These are phyloP conservation scores for Chrysolina oricalcia DNA, from an alignment of 2,888 invertebrate genomes.

Conservation along the genomic window DNA sequence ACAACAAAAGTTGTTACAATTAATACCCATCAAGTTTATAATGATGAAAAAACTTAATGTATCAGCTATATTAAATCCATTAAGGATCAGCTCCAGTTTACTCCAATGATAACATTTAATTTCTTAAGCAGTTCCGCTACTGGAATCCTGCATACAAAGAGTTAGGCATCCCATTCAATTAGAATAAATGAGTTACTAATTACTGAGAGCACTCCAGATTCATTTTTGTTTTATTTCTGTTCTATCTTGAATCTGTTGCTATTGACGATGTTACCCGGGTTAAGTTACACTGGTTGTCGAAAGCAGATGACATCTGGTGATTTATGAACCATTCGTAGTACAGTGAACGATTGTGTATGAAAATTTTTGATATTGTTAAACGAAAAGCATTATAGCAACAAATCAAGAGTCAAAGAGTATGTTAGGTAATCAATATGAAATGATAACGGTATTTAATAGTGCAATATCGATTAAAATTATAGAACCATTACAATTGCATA, in stretches of 20 bases:
- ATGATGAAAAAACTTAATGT: too few species aligned
- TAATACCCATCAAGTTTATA: too few species aligned
- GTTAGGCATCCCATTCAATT: background rate
- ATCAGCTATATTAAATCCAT: too few species aligned
- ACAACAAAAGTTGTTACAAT: too few species aligned
- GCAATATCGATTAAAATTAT: too few species aligned
- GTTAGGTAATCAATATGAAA: too few species aligned
- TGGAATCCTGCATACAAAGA: background rate
- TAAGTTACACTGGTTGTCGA: background rate
- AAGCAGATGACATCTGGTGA: background rate
- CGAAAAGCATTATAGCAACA: too few species aligned
- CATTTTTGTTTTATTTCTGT: background rate
- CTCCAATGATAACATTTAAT: background rate
- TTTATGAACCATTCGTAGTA: background rate
- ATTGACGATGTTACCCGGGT: background rate
- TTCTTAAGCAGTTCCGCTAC: background rate
- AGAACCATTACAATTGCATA: too few species aligned
- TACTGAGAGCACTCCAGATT: slow-evolving; percentile 14
- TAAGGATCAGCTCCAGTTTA: background rate
- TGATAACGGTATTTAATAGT: too few species aligned
- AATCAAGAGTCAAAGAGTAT: too few species aligned
- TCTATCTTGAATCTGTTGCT: background rate
- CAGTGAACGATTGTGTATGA: too few species aligned
- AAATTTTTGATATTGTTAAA: too few species aligned
- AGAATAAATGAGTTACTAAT: slow-evolving; percentile 6